Conservation (phyloP, 2,113 vertebrate species). For the Buteo buteo region DNA sequence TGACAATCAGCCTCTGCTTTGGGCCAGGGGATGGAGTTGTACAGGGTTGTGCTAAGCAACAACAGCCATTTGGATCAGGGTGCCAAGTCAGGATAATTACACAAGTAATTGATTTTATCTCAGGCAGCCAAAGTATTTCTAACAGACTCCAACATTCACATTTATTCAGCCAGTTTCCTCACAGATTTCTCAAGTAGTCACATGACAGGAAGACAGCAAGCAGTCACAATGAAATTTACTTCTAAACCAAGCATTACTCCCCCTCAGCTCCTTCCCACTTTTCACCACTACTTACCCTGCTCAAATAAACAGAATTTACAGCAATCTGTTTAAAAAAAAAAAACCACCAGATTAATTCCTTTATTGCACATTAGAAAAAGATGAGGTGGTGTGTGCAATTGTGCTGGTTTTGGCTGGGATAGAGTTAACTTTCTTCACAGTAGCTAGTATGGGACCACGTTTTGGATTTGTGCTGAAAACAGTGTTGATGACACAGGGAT, state of each 20-base stretch:
- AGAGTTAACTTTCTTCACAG: too few relatives aligned
- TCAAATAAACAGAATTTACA: neutral
- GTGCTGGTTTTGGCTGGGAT: too few relatives aligned
- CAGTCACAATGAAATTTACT: neutral
- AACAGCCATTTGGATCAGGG: neutral
- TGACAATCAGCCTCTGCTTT: neutral
- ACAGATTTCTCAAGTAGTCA: neutral
- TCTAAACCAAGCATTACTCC: neutral
- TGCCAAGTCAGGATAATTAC: neutral
- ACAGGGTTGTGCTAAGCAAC: neutral
- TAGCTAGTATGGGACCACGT: too few relatives aligned
- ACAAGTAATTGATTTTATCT: neutral
- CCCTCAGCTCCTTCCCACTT: neutral
- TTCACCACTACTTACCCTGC: neutral
- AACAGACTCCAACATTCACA: neutral
- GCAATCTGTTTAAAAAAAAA: neutral
- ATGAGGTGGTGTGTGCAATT: neutral
- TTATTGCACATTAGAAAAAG: neutral
- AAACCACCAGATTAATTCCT: neutral
- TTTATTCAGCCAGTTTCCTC: neutral
- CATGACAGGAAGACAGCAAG: neutral
- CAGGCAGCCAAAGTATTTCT: neutral
- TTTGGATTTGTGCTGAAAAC: too few relatives aligned
- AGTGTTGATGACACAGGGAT: too few relatives aligned
- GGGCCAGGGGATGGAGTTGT: neutral